Conservation (phyloP, 1,140 invertebrate species). For the Drosophila repletoides region DNA sequence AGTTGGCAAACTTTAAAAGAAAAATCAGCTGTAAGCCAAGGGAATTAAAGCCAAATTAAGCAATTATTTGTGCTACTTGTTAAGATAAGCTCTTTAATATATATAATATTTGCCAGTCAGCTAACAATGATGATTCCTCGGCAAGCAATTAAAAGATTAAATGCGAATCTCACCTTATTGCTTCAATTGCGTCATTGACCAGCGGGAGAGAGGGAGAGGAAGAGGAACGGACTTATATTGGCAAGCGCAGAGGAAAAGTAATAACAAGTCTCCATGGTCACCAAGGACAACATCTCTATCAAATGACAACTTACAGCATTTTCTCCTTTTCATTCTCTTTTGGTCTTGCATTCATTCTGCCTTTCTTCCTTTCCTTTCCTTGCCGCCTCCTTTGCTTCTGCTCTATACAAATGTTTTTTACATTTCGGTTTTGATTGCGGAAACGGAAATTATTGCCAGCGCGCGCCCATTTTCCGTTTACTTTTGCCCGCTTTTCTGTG, state of each 20-base stretch:
- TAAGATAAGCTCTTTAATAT: no score
- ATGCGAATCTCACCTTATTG: no score
- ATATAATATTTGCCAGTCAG: no score
- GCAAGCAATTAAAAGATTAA: no score
- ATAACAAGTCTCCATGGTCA: slow-evolving; percentile 19
- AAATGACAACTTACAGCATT: background rate
- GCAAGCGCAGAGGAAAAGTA: slow-evolving; percentile 22
- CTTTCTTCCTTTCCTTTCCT: background rate
- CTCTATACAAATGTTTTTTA: slow-evolving; percentile 27
- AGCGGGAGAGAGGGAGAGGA: background rate
- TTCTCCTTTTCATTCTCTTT: background rate
- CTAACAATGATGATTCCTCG: no score
- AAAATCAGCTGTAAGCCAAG: slow-evolving; percentile 24
- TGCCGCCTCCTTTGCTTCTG: slow-evolving; percentile 2
- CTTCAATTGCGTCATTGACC: background rate
- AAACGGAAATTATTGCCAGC: slow-evolving; percentile 62
- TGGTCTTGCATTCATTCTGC: background rate
- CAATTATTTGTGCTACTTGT: no score
- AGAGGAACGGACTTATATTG: no score
- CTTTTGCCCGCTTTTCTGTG: background rate
- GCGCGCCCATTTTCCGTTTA: slow-evolving; percentile 3
- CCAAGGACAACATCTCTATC: background rate
- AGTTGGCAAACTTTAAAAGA: slow-evolving; percentile 30
- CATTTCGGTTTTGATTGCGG: slow-evolving; percentile 55
- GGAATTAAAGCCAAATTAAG: background rate